Evolutionary conservation across 2,113 vertebrate genomes (phyloP), one percentile per base, ranked within the genome.

Genomic region (Aviceda subcristata): DNA sequence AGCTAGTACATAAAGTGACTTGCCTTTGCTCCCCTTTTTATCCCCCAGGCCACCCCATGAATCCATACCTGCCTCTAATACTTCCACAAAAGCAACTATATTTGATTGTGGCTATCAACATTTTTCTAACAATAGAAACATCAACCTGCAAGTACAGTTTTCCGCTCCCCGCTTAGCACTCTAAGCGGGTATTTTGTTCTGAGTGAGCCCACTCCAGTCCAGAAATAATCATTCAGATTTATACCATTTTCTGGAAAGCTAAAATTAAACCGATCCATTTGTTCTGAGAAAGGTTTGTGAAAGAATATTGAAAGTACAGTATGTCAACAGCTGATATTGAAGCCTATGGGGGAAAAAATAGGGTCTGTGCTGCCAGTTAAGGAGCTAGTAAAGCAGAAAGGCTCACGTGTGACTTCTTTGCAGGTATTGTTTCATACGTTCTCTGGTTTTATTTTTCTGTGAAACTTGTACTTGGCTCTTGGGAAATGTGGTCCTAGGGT

Each of bases 21-120:
- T 51, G 7, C 13, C 3, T n/a, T 26, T 88, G 7, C 1, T 72
- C 7, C 11, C 20, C 5, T 59, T 46, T 30, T 60, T 85, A 23
- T n/a, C 13, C 39, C 15, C 6, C 6, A 2, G 10, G 4, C 11
- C 3, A n/a, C 18, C 2, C 22, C 2, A 1, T 85, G 10, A 32
- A 56, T 77, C 17, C 9, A 17, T 3, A 30, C 23, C 15, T 76
- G 17, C 17, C 32, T 39, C 67, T 82, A 93, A 22, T 19, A 17
- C 18, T 41, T 45, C 50, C 7, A 14, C 20, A 51, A 57, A 57
- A 41, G 21, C 8, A 39, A 24, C 21, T 38, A 15, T 36, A 9
- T 45, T 91, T 64, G 17, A 13, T n/a, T 71, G 36, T 62, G 16
- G 7, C 17, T 39, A 13, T 22, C 30, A 53, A 39, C 2, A 1